Percentiles rank a stretch among this genome's conserved stretches.
Conservation (phyloP, 1,140 invertebrate species). For the Myzus persicae region DNA sequence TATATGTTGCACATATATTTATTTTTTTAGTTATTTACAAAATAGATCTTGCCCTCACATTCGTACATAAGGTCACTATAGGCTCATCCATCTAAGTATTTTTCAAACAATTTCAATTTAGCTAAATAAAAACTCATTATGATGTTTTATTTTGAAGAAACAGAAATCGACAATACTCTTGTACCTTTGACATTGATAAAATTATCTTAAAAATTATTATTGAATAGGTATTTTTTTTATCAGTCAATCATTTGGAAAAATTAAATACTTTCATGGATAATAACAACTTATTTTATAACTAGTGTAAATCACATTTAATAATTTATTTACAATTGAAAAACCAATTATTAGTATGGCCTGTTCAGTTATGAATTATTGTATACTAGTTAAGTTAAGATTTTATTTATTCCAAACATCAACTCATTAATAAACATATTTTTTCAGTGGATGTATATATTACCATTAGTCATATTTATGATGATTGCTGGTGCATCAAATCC, state of each 20-base stretch:
- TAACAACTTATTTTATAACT: background rate
- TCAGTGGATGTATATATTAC: constrained; percentile 92
- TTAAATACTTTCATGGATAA: too few species aligned
- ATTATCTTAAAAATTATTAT: too few species aligned
- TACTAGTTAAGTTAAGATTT: background rate
- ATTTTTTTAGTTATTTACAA: background rate
- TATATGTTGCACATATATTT: background rate
- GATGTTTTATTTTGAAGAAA: too few species aligned
- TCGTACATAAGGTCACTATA: too few species aligned
- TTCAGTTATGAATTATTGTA: background rate
- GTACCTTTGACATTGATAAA: too few species aligned
- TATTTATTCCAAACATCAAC: too few species aligned
- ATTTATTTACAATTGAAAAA: background rate
- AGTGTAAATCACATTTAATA: background rate
- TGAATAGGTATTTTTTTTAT: too few species aligned
- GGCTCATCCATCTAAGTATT: too few species aligned
- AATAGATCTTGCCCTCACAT: too few species aligned
- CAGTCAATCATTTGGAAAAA: too few species aligned
- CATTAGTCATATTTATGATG: constrained; percentile 83
- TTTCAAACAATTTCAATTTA: background rate
- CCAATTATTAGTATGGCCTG: background rate
- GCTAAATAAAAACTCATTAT: too few species aligned
- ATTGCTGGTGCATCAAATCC: constrained; percentile 84
- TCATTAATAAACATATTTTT: constrained; percentile 62
- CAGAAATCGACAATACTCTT: too few species aligned